Base-by-base conservation (phyloP, 2,113 vertebrate genomes). In the Mionectes macconnelli region DNA sequence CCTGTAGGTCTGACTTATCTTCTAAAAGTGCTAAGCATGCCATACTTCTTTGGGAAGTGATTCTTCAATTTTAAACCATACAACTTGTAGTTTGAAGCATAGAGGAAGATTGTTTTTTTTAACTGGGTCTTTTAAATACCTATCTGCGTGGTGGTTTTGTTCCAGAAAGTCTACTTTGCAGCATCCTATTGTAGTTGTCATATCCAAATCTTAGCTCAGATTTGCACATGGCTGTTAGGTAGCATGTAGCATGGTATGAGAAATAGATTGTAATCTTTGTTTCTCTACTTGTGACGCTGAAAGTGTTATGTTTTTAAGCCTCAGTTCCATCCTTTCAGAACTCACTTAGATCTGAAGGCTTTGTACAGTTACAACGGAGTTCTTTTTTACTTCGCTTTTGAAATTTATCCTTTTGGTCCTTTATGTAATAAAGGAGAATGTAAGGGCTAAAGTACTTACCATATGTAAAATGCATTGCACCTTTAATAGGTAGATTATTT, bases 381-480 rank as follows among this genome's bases (percentile, higher is more conserved):
- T 81, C 2, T 55, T 75, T 72, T 67, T 94, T 12, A 37, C 59
- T 96, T 85, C 90, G 40, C 49, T 81, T 84, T 93, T 87, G 75
- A 72, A 92, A 79, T 78, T 81, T 87, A n/a, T 82, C 37, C 59
- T 74, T 63, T 88, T 89, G 70, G 66, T 70, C 30, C 37, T 59
- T 22, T 47, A 40, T 83, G 55, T 88, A 69, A 87, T 74, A 45
- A 84, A 84, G 70, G 66, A 85, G 47, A 87, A 86, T 88, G 63
- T 97, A 89, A 90, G 93, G 90, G 96, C 86, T 97, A 88, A 97
- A 76, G 50, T 76, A 87, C 76, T 97, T 97, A 96, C 87, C 64
- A 28, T 94, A 94, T 60, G 60, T 98, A 94, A 98, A 98, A 98
- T 98, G 98, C 98, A 98, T 98, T 98, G 98, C 98, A 98, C 98